Evolutionary conservation across 2,888 invertebrate species (phyloP), one percentile per base, ranked within the genome.

Genomic region (Caenorhabditis uteleia): DNA sequence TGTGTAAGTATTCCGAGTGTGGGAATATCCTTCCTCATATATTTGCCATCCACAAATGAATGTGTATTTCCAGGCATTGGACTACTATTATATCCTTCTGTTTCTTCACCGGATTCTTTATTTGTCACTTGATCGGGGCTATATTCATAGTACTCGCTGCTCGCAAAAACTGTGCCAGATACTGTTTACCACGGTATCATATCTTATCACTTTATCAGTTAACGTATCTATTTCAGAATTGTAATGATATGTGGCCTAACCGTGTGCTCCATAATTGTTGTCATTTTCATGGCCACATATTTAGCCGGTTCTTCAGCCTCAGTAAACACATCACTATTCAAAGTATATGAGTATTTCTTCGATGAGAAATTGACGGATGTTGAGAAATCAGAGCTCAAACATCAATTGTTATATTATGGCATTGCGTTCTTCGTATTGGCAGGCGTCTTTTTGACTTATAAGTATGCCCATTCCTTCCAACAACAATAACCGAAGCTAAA

Each of bases 121-220:
- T 75, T 3, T 66, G 70, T 33, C 66, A 74, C 33, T 40, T 64
- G 3, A 7, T 74, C 16, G 74, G 67, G 26, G 65, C 69, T 0
- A 57, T 74, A n/a, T 67, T 74, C 36, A 56, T 74, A n/a, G 36
- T 57, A 3, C 54, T 68, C 8, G 74, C 70, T 2, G 68, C 66
- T 7, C 47, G 58, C 46, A 65, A 60, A 45, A 68, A 68, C 21
- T 55, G 67, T 21, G 67, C 69, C 7, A 48, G 65, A 42, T 74
- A 74, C 42, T 68, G 70, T 42, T 49, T 62, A 18, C 74, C 74
- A 16, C 51, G 66, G 66, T 66, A 48, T 8, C 23, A 8, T 7
- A 39, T 27, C 8, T n/a, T 33, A 21, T 18, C 12, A 4, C 20
- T 42, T 42, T 42, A 21, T 18, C 7, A 10, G 6, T 18, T 42